phyloP scores from a whole-genome alignment of 2,888 invertebrate genomes.

The Nycteola revayana region DNA sequence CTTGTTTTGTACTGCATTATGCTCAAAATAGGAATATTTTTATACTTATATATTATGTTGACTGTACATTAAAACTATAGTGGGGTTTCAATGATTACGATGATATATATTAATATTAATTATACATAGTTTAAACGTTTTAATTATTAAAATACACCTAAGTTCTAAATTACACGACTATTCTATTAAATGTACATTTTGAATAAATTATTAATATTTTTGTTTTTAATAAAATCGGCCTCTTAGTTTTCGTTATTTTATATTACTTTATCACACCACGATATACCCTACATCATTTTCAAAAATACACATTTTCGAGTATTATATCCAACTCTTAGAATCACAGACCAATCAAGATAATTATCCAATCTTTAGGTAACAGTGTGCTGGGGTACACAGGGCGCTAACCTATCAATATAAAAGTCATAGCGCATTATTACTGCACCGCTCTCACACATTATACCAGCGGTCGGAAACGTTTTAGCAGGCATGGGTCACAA shows the following conservation, averaged over 20 bases:
- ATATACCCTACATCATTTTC: constrained; percentile 31
- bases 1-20: too few relatives aligned
- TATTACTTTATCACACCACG: constrained; percentile 30
- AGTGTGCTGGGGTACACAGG: constrained; percentile 19
- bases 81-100: constrained; percentile 24
- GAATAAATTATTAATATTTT: constrained; percentile 33
- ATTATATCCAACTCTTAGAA: constrained; percentile 39
- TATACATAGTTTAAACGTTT: constrained; percentile 9
- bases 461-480: too few relatives aligned
- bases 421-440: not conserved
- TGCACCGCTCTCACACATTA: too few relatives aligned
- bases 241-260: constrained; percentile 26
- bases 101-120: constrained; percentile 13
- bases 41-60: too few relatives aligned
- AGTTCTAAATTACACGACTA: constrained; percentile 30
- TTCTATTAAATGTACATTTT: constrained; percentile 29
- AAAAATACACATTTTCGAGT: constrained; percentile 50
- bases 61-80: constrained; percentile 17
- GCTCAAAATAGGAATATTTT: too few relatives aligned
- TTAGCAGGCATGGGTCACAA: too few relatives aligned
- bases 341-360: constrained; percentile 34
- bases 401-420: constrained; percentile 5
- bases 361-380: constrained; percentile 17
- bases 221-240: constrained; percentile 25
- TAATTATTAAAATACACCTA: constrained; percentile 21